A percentile compares a stretch with the other conserved stretches of the same genome.
These are phyloP conservation scores for Rhopalosiphum padi DNA, from an alignment of 1,140 invertebrate species.

Conservation along the genomic window DNA sequence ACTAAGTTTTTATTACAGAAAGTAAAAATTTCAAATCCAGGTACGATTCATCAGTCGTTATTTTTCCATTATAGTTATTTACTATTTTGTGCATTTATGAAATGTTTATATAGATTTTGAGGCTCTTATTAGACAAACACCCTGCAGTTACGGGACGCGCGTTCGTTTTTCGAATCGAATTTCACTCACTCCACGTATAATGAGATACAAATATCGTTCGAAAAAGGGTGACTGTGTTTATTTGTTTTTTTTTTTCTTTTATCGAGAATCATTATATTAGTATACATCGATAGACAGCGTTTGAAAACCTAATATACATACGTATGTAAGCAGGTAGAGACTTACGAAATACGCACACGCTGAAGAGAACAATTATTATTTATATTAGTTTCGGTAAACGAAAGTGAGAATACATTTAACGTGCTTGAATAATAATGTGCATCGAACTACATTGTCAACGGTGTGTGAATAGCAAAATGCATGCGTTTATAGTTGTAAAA, in stretches of 20 bases:
- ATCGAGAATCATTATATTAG: not conserved
- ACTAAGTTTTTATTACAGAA: not conserved
- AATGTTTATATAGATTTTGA: not conserved
- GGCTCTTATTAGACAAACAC: not conserved
- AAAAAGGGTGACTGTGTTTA: not conserved
- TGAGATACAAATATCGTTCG: not conserved
- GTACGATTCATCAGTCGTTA: not conserved
- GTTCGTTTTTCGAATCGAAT: not conserved
- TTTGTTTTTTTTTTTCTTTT: not conserved
- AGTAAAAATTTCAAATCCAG: not conserved
- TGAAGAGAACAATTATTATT: slow-evolving; percentile 1
- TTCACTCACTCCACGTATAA: not conserved
- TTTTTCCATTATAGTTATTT: slow-evolving; percentile 4
- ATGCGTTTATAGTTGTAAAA: not conserved
- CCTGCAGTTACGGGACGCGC: not conserved
- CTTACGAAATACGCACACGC: not conserved
- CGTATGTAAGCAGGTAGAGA: not conserved
- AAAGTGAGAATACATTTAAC: slow-evolving; percentile 1
- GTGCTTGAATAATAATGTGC: slow-evolving; percentile 20
- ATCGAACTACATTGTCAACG: slow-evolving; percentile 15
- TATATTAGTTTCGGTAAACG: slow-evolving; percentile 22
- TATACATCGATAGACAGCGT: not conserved
- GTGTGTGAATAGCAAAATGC: slow-evolving; percentile 22
- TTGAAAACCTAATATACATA: not conserved
- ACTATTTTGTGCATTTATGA: not conserved